Base-by-base conservation (phyloP, 1,140 invertebrate genomes). In the Charaxes varanes region DNA sequence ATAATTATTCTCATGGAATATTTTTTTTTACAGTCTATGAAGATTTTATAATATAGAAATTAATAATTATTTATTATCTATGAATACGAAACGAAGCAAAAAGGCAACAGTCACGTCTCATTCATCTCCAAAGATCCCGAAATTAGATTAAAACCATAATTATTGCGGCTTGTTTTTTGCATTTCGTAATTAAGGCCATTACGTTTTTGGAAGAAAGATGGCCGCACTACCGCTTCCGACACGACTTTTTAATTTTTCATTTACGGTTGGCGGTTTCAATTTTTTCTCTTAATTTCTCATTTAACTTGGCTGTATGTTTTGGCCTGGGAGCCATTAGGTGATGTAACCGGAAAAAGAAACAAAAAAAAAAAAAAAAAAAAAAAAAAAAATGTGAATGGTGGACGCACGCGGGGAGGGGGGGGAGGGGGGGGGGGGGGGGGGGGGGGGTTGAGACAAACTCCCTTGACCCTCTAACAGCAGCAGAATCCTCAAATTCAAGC, bases 221-320 rank as follows among this genome's bases (percentile, higher is more conserved):
- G 69, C 62, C 33, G 65, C 45, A 55, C 23, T 65, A 62, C 65
- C 65, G 64, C 54, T 72, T 74, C 74, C 71, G 69, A 53, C 55
- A 59, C 47, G 49, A 60, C 51, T 73, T 77, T 78, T 68, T 76
- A 76, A 73, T 79, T 79, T 76, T 76, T 79, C 69, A 72, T 79
- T 70, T 74, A 65, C 69, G 65, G 60, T 50, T 54, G 49, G 51
- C 48, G 48, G 51, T 58, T 76, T 66, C 57, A 62, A 71, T 66
- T 79, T 68, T 59, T 71, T 64, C 53, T 37, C 57, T 53, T 72
- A 76, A 79, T 79, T 79, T 73, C 63, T 73, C 74, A 79, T 79
- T 79, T 64, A 76, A 76, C 58, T 79, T 72, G 47, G 59, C 36
- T 42, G 61, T 56, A 55, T 55, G 60, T 58, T 58, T 50, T 57